Conservation (phyloP, 64 coral and sea anemone genomes). For the Hydrozoanthus tunicans region DNA sequence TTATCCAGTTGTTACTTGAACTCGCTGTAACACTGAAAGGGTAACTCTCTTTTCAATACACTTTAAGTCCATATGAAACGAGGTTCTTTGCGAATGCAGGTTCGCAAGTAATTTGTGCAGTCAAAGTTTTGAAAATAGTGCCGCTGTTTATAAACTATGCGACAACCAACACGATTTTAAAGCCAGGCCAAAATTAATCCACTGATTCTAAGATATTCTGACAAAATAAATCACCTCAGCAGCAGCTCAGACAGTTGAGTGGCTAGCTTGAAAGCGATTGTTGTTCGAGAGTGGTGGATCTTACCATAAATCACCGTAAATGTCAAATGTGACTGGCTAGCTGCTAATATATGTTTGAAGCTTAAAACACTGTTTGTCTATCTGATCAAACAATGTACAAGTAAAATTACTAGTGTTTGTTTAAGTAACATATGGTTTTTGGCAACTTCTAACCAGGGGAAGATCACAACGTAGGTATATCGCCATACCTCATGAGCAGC, state of each 20-base stretch:
- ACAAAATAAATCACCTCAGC: neutral
- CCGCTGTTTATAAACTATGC: too few species aligned
- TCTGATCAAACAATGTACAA: slow-evolving; percentile 24
- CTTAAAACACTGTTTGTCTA: slow-evolving; percentile 28
- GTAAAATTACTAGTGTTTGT: slow-evolving; percentile 23
- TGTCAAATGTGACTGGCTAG: neutral
- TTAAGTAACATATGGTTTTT: neutral
- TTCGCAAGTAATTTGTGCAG: too few species aligned
- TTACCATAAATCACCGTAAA: slow-evolving; percentile 31
- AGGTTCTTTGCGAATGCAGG: too few species aligned
- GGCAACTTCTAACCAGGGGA: slow-evolving; percentile 8
- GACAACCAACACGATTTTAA: too few species aligned
- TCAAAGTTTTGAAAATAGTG: too few species aligned
- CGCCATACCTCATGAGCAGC: neutral
- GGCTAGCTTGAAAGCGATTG: neutral
- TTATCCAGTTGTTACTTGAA: too few species aligned
- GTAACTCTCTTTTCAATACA: too few species aligned
- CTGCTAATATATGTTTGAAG: neutral
- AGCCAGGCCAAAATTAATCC: too few species aligned
- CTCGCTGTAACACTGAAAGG: too few species aligned
- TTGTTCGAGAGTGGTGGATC: slow-evolving; percentile 2
- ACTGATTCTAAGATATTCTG: neutral
- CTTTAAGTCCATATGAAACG: too few species aligned
- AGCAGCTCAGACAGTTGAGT: neutral
- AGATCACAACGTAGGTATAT: neutral